Percentiles rank a stretch among this genome's conserved stretches.
Evolutionary conservation across 2,113 vertebrate genomes (phyloP).

Genomic region (Rhinoptilus africanus): DNA sequence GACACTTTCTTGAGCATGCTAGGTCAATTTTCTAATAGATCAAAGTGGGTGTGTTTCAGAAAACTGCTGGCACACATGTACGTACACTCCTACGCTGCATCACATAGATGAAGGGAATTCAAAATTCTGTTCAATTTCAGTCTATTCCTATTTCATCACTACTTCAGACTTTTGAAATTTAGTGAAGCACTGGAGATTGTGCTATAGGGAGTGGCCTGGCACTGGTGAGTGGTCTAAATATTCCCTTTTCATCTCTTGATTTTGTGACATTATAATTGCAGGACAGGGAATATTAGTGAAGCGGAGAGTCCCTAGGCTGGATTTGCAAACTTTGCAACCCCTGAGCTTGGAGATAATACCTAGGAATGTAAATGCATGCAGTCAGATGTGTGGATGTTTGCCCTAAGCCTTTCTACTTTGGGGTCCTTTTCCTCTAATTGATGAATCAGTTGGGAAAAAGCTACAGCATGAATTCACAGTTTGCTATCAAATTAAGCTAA

Average conservation of each 20-base stretch:
- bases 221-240: not conserved
- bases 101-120: not conserved
- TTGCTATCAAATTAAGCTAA: not conserved
- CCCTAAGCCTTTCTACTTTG: not conserved
- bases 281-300: not conserved
- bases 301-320: not conserved
- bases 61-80: not conserved
- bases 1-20: not conserved
- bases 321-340: not conserved
- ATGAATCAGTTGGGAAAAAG: not conserved
- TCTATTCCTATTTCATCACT: not conserved
- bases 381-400: not conserved
- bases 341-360: not conserved
- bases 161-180: not conserved
- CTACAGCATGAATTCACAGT: not conserved
- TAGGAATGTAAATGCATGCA: not conserved
- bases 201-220: not conserved
- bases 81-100: accelerated
- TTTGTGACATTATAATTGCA: not conserved
- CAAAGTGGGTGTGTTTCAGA: not conserved
- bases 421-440: not conserved
- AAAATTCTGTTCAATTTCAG: not conserved
- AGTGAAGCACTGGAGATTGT: not conserved
- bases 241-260: not conserved
- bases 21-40: not conserved